phyloP scores from a whole-genome alignment of 2,888 invertebrate genomes.

The Stenchaetothrips biformis region DNA sequence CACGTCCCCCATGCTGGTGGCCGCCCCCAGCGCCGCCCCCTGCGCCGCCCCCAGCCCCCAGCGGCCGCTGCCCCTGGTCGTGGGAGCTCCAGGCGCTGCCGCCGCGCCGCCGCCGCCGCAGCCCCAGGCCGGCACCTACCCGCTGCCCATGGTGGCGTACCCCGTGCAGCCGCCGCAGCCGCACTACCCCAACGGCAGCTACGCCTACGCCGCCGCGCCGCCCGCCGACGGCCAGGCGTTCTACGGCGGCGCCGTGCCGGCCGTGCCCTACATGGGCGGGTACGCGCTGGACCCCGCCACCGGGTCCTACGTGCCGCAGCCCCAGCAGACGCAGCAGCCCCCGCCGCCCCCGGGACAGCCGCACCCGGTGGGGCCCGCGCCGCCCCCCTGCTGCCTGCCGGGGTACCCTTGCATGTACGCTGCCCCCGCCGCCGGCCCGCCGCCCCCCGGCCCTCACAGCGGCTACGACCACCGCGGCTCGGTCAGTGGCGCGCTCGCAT shows the following conservation, averaged over 20 bases:
- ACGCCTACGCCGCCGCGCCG: background rate
- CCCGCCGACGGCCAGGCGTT: background rate
- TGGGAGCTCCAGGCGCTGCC: slow-evolving; percentile 13
- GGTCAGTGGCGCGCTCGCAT: slow-evolving; percentile 19
- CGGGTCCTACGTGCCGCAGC: slow-evolving; percentile 27
- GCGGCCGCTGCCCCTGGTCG: background rate
- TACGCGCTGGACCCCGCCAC: background rate
- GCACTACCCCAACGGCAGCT: background rate
- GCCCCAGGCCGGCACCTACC: slow-evolving; percentile 27
- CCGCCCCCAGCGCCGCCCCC: background rate
- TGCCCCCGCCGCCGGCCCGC: slow-evolving; percentile 31
- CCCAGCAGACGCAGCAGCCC: background rate
- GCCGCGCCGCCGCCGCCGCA: slow-evolving; percentile 29
- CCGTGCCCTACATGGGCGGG: background rate
- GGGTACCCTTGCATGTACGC: slow-evolving; percentile 14
- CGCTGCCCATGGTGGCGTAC: too few relatives aligned
- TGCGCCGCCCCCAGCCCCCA: slow-evolving; percentile 2
- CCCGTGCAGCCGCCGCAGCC: too few relatives aligned
- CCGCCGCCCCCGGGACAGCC: slow-evolving; percentile 18
- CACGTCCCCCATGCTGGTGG: slow-evolving; percentile 29
- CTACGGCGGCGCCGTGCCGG: background rate
- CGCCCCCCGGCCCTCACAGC: slow-evolving; percentile 32
- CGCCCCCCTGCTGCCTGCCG: background rate
- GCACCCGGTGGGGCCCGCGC: background rate
- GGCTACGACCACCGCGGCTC: slow-evolving; percentile 30